A percentile compares a stretch with the other conserved stretches of the same genome.
phyloP scores from a whole-genome alignment of 2,888 invertebrate genomes.

The Diarsia brunnea region DNA sequence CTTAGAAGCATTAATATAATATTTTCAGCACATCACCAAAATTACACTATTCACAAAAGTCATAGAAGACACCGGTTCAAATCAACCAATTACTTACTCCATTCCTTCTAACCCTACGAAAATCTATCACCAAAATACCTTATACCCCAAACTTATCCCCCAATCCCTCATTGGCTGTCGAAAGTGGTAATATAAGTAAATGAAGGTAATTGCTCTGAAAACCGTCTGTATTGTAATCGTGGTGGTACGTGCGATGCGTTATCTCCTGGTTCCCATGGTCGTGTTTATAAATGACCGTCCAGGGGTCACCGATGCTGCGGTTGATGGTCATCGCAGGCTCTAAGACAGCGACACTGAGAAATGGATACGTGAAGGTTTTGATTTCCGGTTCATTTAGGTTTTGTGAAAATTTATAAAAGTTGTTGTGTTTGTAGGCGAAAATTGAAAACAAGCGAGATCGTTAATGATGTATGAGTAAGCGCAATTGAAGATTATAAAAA shows the following conservation, averaged over 20 bases:
- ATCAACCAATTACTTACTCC: background rate
- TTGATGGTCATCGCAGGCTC: constrained; percentile 86
- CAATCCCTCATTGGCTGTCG: constrained; percentile 38
- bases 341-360: constrained; percentile 64
- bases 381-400: constrained; percentile 33
- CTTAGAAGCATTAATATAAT: too few relatives aligned
- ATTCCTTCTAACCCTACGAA: background rate
- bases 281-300: constrained; percentile 87
- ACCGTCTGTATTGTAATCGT: constrained; percentile 80
- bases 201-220: constrained; percentile 73
- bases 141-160: background rate
- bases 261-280: constrained; percentile 87
- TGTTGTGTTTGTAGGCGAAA: too few relatives aligned
- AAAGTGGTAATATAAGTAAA: constrained; percentile 64
- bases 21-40: too few relatives aligned
- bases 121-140: background rate
- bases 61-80: too few relatives aligned
- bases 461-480: background rate
- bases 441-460: too few relatives aligned
- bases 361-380: constrained; percentile 49
- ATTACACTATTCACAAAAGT: too few relatives aligned
- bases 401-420: constrained; percentile 22
- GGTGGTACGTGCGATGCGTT: constrained; percentile 87
- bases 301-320: constrained; percentile 83
- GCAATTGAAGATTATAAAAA: background rate